Evolutionary conservation across 2,797 vertebrate species (phyloP), one percentile per base, ranked within the genome.

Genomic region (Hypotaenidia okinawae): DNA sequence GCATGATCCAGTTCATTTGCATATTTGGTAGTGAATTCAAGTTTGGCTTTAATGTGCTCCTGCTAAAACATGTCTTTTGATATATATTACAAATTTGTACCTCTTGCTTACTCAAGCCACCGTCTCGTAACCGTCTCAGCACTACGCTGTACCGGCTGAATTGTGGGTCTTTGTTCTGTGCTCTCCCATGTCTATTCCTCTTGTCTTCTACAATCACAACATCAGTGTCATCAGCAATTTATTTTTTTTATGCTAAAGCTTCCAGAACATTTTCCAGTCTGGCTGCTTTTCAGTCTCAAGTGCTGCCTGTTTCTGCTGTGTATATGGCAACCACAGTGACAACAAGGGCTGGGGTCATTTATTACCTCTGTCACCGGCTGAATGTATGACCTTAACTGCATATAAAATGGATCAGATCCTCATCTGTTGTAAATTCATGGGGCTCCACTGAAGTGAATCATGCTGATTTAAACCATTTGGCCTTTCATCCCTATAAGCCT

Each of bases 361-460:
- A 91, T 72, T 78, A 89, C 54, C 54, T 82, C 78, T 84, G 76
- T 66, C 89, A 57, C 54, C 10, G 1, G 41, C 66, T 66, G 66
- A 88, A 55, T 2, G 2, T 14, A 16, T 61, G 89, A 94, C 75
- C 75, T 85, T 80, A 92, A 92, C 32, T 7, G 41, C 82, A 89
- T 89, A 52, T 89, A 94, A 81, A 92, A 77, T 0, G 6, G 62
- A 89, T n/a, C 37, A 78, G 84, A 92, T 83, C 41, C 61, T 93
- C 87, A 83, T 49, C 64, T 77, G 49, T 27, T 92, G 57, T 78
- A 95, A 92, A 95, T 91, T 89, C 87, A 87, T 28, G 23, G 35
- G 62, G 41, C 69, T 84, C 52, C 89, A 78, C 9, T 78, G 51
- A 93, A 69, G 66, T 73, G 63, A 80, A 90, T 84, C 84, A 72